Evolutionary conservation across 2,797 vertebrate genomes (phyloP).

Genomic region (Setipinna tenuifilis): DNA sequence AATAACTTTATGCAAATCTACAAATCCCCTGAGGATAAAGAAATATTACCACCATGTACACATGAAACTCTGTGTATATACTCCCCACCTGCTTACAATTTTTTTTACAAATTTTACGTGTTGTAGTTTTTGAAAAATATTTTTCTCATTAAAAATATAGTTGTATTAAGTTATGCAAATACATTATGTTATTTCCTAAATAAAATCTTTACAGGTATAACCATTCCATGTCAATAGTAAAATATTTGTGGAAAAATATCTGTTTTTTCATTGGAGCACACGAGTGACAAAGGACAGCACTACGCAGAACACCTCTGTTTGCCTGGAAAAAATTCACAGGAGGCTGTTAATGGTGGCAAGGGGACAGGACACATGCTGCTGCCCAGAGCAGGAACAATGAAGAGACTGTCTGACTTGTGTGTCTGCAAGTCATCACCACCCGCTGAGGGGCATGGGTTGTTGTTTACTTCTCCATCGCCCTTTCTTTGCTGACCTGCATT

Average conservation of each 20-base stretch:
- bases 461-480: neutral
- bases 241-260: neutral
- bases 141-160: too few relatives aligned
- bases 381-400: neutral
- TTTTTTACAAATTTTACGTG: too few relatives aligned
- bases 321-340: slow-evolving; percentile 25
- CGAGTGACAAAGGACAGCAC: neutral
- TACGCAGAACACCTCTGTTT: slow-evolving; percentile 8
- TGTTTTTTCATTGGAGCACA: neutral
- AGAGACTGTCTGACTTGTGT: neutral
- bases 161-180: too few relatives aligned
- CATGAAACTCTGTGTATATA: neutral
- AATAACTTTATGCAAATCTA: neutral
- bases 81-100: too few relatives aligned
- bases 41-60: neutral
- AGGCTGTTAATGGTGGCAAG: slow-evolving; percentile 11
- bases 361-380: neutral
- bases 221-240: too few relatives aligned
- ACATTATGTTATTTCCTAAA: too few relatives aligned
- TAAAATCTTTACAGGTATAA: too few relatives aligned
- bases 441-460: neutral
- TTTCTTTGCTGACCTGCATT: neutral
- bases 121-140: too few relatives aligned
- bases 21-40: neutral
- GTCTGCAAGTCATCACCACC: neutral